phyloP scores from a whole-genome alignment of 2,797 vertebrate genomes.

The Phyllotis vaccarum region DNA sequence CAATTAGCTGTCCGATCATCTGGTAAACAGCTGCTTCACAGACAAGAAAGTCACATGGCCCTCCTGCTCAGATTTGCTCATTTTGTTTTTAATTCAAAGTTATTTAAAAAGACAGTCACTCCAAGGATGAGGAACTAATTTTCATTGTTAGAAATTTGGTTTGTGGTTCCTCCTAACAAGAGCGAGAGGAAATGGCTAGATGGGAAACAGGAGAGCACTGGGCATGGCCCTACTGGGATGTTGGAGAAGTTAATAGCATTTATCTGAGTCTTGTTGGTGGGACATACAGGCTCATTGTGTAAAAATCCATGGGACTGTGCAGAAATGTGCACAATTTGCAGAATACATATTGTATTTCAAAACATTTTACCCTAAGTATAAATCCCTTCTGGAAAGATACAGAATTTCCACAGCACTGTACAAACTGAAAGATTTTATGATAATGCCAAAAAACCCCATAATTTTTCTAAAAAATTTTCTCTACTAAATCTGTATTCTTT shows the following conservation, averaged over 20 bases:
- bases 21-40: constrained; percentile 61
- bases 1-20: constrained; percentile 70
- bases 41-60: neutral
- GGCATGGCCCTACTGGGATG: fast-evolving
- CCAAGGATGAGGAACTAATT: neutral
- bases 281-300: neutral
- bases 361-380: neutral
- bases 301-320: neutral
- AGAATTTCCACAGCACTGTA: neutral
- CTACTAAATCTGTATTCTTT: neutral
- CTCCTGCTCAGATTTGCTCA: constrained; percentile 23
- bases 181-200: neutral
- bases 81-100: constrained; percentile 35
- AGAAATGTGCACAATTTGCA: neutral
- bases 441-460: neutral
- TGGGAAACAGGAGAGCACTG: fast-evolving
- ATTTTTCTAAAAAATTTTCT: constrained; percentile 7
- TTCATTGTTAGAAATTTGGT: neutral
- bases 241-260: neutral
- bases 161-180: too few relatives aligned
- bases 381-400: neutral
- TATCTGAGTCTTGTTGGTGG: neutral
- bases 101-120: constrained; percentile 32
- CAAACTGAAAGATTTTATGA: constrained; percentile 3
- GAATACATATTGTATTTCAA: neutral